Base-by-base conservation (phyloP, 2,888 invertebrate genomes). In the Mesorhabditis spiculigera region DNA sequence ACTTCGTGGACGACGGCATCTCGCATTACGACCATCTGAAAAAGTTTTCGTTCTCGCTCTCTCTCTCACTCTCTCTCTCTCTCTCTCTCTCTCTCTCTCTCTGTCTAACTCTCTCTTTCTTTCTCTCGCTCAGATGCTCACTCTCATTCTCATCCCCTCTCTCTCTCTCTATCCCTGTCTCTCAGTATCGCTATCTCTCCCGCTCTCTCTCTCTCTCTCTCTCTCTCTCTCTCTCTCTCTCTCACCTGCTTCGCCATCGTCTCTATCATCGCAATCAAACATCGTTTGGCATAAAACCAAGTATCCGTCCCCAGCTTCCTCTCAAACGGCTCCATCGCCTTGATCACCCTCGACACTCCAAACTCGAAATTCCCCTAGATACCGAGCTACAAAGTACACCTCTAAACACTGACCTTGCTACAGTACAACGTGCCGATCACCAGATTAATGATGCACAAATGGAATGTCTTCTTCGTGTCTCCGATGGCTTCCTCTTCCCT, bases 391-490 rank as follows among this genome's bases (percentile, higher is more conserved):
- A 63, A 10, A 63, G 28, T n/a, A 28, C n/a, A 28, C 8, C 63
- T 63, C n/a, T 43, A 66, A 45, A 10, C 67, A 72, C 28, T 28
- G 43, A 81, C 82, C 75, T 97, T 98, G 4, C 96, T 93, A 86
- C 97, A 98, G 87, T 98, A 98, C 58, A 98, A 88, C 0, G 97
- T 98, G 13, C 97, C 98, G 76, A 98, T 98, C 0, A 98, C 97
- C 68, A 99, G 90, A 87, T 99, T 98, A 4, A 99, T 95, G 75
- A 97, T 99, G 86, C 97, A 98, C 68, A 96, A 89, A 86, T 98
- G 98, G 87, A 92, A 94, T 78, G 92, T 91, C 87, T 97, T 95
- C 87, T 93, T 93, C 85, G 94, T 93, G 84, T 93, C 93, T 72
- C 93, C 91, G 90, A 75, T 92, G 91, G 63, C 71, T 85, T 97